A percentile compares a stretch with the other conserved stretches of the same genome.
Conservation (phyloP, 2,113 vertebrate species). For the Micromys minutus region DNA sequence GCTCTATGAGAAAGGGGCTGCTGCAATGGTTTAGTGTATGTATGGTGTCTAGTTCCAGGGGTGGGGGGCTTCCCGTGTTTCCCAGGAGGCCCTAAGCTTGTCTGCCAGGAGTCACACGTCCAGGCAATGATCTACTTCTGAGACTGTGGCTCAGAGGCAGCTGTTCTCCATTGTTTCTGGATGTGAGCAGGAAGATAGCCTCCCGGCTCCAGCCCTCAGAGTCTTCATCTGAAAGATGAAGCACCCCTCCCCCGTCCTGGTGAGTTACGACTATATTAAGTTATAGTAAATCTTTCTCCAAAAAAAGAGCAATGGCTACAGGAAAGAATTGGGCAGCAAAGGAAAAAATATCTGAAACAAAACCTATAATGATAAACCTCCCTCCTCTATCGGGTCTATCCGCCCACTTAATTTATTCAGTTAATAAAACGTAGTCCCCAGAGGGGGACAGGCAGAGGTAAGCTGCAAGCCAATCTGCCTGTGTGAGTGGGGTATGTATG, state of each 20-base stretch:
- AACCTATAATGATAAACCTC: slow-evolving; percentile 57
- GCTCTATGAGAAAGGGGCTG: background rate
- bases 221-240: background rate
- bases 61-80: background rate
- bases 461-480: slow-evolving; percentile 63
- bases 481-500: slow-evolving; percentile 21
- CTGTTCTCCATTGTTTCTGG: background rate
- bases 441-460: slow-evolving; percentile 70
- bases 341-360: slow-evolving; percentile 44
- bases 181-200: background rate
- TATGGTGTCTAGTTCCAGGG: background rate
- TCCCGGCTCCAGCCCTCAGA: background rate
- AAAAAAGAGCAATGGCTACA: slow-evolving; percentile 18
- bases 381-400: slow-evolving; percentile 42
- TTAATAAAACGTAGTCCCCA: slow-evolving; percentile 77
- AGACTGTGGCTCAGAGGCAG: background rate
- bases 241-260: background rate
- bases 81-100: background rate
- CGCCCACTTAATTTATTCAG: slow-evolving; percentile 78
- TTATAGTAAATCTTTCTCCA: slow-evolving; percentile 6
- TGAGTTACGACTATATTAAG: background rate
- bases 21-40: rapidly evolving
- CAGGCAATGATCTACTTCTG: background rate
- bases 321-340: slow-evolving; percentile 35
- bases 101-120: background rate